Evolutionary conservation across 2,113 vertebrate genomes (phyloP).

Genomic region (Accipiter cooperii): DNA sequence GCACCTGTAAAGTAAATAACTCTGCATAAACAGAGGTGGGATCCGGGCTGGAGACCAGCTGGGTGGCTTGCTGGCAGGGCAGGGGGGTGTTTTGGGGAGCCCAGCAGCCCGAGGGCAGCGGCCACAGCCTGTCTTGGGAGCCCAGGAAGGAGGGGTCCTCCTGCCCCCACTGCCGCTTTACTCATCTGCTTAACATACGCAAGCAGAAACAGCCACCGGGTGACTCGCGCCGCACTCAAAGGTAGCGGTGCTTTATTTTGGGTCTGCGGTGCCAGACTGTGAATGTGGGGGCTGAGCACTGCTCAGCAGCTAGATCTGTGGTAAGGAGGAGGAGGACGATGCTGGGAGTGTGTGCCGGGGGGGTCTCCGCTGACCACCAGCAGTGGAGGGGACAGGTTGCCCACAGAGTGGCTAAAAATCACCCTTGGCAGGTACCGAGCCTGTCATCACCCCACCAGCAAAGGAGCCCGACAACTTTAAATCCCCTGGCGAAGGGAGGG

Average conservation of each 20-base stretch:
- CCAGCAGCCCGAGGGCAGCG: neutral
- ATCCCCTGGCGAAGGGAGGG: conserved; percentile 11
- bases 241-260: neutral
- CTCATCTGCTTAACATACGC: neutral
- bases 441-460: neutral
- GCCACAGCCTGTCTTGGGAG: neutral
- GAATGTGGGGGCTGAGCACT: neutral
- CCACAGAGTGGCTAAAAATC: neutral
- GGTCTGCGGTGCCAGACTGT: neutral
- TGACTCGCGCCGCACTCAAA: neutral
- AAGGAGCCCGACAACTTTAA: conserved; percentile 35
- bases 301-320: neutral
- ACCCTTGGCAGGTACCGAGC: neutral
- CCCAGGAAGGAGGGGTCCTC: too few species aligned
- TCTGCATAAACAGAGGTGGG: neutral
- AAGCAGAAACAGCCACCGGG: too few species aligned
- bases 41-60: neutral
- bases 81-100: too few species aligned
- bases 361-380: rapidly evolving
- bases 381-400: neutral
- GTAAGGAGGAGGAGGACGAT: neutral
- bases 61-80: neutral
- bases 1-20: neutral
- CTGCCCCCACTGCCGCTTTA: too few species aligned
- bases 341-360: neutral